These are phyloP conservation scores for Dioctria linearis DNA, from an alignment of 2,888 invertebrate species.

Conservation along the genomic window DNA sequence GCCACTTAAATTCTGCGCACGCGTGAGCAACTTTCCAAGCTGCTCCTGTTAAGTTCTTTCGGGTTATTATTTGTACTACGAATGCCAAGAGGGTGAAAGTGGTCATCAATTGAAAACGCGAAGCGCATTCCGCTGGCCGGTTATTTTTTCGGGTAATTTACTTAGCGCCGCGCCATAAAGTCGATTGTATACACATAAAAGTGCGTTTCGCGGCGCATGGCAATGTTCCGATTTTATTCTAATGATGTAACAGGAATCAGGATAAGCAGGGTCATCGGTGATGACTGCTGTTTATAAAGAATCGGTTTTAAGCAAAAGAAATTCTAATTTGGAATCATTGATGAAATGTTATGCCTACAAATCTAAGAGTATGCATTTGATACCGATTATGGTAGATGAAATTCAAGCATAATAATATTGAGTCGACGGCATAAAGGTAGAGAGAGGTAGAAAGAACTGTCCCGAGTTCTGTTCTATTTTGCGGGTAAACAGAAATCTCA, in stretches of 20 bases:
- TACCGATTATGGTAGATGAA: background rate
- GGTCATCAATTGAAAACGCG: slow-evolving; percentile 44
- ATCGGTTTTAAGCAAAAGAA: too few relatives aligned
- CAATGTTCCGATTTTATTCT: background rate
- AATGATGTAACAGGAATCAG: too few relatives aligned
- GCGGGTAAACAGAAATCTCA: background rate
- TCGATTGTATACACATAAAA: background rate
- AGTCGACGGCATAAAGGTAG: background rate
- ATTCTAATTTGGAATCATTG: background rate
- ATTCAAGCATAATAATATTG: background rate
- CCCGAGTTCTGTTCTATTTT: too few relatives aligned
- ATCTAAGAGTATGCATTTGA: background rate
- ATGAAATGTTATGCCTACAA: background rate
- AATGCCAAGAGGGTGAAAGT: slow-evolving; percentile 29
- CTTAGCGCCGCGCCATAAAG: slow-evolving; percentile 35
- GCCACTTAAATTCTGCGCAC: slow-evolving; percentile 49
- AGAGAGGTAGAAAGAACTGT: background rate
- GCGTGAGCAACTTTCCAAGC: slow-evolving; percentile 49
- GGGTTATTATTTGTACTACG: background rate
- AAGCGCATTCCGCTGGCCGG: background rate
- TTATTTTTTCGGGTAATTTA: slow-evolving; percentile 4
- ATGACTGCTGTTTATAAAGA: too few relatives aligned
- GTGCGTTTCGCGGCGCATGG: background rate
- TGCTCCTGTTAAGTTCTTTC: slow-evolving; percentile 6
- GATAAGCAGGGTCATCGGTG: too few relatives aligned